Evolutionary conservation across 1,140 invertebrate species (phyloP), one percentile per base, ranked within the genome.

Genomic region (Cyrtorhinus lividipennis): DNA sequence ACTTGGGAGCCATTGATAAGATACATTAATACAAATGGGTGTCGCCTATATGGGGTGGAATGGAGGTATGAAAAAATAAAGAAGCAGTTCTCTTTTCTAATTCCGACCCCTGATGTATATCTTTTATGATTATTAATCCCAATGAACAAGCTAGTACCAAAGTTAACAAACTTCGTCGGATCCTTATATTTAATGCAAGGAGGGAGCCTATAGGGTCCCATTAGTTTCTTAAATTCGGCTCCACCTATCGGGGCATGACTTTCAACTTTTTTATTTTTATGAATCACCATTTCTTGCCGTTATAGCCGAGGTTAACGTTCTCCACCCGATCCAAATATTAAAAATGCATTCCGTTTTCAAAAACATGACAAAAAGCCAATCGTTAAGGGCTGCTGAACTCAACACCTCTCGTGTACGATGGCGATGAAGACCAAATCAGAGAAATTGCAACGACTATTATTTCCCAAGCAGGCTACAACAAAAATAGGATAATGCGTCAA

Each of bases 1-100:
- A 68, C 69, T 66, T 64, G 69, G 69, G 69, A 70, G 63, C 69
- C 69, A 69, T 70, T 70, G 69, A 70, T 70, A 70, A 68, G 67
- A 67, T 68, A 69, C 69, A 70, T 70, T 70, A 70, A 70, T 70
- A 70, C 68, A 70, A 69, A 70, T 70, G 69, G 67, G 66, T 66
- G 59, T 62, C 65, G 59, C 65, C 66, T 64, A 63, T 65, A 64
- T 59, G 63, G 62, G 53, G 59, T 62, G 69, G 66, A 69, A 70
- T 70, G 65, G 69, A 70, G 68, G 68, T 70, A 70, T 70, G 69
- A 70, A 70, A 70, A 70, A 70, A 68, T 70, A 70, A 70, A 70
- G 68, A 70, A 66, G 62, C 67, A 15, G 48, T 46, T 64, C 67
- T 66, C 66, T 67, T 67, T 65, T 67, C 65, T 67, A 67, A 69